Evolutionary conservation across 2,797 vertebrate genomes (phyloP).

Genomic region (Gymnothorax javanicus): DNA sequence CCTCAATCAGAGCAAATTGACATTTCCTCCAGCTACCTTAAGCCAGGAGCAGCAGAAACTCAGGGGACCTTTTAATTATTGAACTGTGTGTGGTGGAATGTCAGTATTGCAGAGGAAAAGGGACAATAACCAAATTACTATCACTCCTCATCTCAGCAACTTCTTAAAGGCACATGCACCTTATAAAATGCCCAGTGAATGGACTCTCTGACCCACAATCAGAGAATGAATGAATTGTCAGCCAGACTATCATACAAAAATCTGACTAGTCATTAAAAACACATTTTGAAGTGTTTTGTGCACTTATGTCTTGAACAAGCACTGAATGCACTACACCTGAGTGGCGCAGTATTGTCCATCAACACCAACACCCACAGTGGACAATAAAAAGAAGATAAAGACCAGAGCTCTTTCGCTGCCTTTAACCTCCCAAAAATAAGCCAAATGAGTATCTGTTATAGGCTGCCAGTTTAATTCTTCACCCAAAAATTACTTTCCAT

Average conservation of each 20-base stretch:
- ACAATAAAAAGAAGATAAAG: background rate
- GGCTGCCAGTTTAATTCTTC: background rate
- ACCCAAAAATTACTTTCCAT: background rate
- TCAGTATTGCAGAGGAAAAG: slow-evolving; percentile 4
- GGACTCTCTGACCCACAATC: background rate
- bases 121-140: background rate
- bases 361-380: too few species aligned
- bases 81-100: background rate
- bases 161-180: background rate
- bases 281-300: background rate
- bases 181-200: too few species aligned
- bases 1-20: background rate
- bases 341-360: too few species aligned
- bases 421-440: background rate
- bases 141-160: background rate
- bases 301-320: background rate
- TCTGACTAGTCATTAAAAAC: background rate
- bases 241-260: too few species aligned
- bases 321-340: background rate
- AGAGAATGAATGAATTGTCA: too few species aligned
- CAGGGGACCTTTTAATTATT: background rate
- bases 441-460: background rate
- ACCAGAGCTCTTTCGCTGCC: background rate
- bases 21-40: background rate
- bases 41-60: background rate